phyloP scores from a whole-genome alignment of 2,113 vertebrate species.

The Mesembrinibis cayennensis region DNA sequence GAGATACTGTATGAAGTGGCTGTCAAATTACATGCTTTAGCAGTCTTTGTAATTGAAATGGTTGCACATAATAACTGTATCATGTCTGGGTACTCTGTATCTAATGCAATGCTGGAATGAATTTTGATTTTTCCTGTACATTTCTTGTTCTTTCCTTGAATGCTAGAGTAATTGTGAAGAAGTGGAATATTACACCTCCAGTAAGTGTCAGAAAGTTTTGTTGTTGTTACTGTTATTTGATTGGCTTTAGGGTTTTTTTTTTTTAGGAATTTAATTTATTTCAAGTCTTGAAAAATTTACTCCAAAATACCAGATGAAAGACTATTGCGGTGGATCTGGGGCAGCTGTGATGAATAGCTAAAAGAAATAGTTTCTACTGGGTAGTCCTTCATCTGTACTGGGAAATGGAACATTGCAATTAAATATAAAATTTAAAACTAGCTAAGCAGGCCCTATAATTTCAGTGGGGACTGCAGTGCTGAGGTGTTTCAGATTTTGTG shows the following conservation, averaged over 20 bases:
- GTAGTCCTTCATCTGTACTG: neutral
- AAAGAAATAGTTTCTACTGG: neutral
- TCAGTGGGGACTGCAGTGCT: neutral
- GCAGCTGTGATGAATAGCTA: neutral
- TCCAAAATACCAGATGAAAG: neutral
- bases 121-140: neutral
- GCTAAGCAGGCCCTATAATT: neutral
- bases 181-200: neutral
- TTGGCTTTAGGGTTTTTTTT: neutral
- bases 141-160: neutral
- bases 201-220: neutral
- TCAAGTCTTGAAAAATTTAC: neutral
- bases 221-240: neutral
- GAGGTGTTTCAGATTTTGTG: neutral
- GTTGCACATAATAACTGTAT: conserved; percentile 23
- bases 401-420: neutral
- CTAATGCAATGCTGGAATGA: neutral
- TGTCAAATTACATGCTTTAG: conserved; percentile 56
- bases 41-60: conserved; percentile 53
- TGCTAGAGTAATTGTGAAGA: neutral
- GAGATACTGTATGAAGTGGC: neutral
- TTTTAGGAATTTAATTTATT: neutral
- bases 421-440: neutral
- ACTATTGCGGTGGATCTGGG: neutral
- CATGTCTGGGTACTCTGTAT: conserved; percentile 29